A percentile compares a stretch with the other conserved stretches of the same genome.
Conservation (phyloP, 1,140 invertebrate species). For the Heterodera carotae region DNA sequence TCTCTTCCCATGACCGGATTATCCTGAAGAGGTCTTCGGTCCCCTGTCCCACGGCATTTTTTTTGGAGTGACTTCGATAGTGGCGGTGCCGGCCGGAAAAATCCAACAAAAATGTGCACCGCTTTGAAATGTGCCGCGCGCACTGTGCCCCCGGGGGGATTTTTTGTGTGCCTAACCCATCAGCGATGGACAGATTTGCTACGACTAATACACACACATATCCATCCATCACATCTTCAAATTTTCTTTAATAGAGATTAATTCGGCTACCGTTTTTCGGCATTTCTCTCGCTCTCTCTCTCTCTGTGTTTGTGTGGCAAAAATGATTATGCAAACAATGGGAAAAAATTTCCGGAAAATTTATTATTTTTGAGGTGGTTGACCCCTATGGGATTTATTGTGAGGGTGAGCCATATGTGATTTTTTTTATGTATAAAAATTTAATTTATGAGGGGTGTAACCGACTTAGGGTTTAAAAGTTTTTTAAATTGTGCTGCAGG, state of each 20-base stretch:
- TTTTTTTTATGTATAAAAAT: too few relatives aligned
- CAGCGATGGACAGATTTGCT: neutral
- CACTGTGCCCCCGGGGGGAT: too few relatives aligned
- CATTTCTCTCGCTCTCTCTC: too few relatives aligned
- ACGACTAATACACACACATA: neutral
- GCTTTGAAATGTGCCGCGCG: neutral
- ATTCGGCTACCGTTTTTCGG: neutral
- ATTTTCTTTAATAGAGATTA: neutral
- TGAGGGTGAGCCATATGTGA: too few relatives aligned
- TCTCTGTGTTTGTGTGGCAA: neutral
- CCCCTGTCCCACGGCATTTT: neutral
- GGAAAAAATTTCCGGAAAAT: neutral
- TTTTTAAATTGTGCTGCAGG: too few relatives aligned
- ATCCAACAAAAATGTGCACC: neutral
- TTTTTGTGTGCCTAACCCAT: neutral
- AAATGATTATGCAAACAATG: neutral
- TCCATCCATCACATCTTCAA: neutral
- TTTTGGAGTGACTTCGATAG: neutral
- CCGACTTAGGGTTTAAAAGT: too few relatives aligned
- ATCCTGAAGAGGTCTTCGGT: neutral
- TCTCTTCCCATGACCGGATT: neutral
- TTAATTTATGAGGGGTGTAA: too few relatives aligned
- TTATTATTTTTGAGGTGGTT: neutral
- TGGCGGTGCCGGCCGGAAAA: neutral
- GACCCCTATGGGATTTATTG: too few relatives aligned